Base-by-base conservation (phyloP, 2,113 vertebrate genomes). In the Pseudorectes ferrugineus region DNA sequence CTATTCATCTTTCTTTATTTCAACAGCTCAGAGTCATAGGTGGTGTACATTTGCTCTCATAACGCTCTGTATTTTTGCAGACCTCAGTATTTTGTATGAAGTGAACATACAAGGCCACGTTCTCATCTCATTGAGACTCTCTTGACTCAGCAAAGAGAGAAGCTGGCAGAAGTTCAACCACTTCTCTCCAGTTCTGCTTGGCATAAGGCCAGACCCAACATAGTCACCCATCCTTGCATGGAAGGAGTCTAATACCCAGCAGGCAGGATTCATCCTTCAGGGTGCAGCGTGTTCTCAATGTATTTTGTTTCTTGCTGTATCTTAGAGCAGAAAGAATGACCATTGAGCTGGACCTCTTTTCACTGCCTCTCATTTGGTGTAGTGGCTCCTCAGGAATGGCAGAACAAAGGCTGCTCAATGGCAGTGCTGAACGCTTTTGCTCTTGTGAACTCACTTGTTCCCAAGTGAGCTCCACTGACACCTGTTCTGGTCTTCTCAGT, bases 101-200 rank as follows among this genome's bases (percentile, higher is more conserved):
- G 33, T 71, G 76, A 93, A 82, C 66, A 52, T 19, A 65, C 25
- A 67, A 87, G 66, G 73, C 74, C 70, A 66, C 0, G 0, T 92
- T 95, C 49, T 92, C 23, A 49, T 89, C 59, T 58, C 20, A 24
- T 5, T 72, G 85, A 91, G 66, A 68, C 66, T 75, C 45, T 82
- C 89, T 92, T 92, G 89, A 94, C 87, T 95, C 91, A 95, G 81
- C 77, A 94, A 52, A 93, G 67, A 70, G 55, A 62, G 48, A 91
- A 38, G 16, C 9, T 95, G 91, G 73, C 84, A 68, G 74, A 89
- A 68, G 33, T 77, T 66, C 84, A 95, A 21, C 35, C 35, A 35
- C 46, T 88, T 88, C 28, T 65, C 45, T 71, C 33, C 42, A 40
- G 43, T 79, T 63, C 77, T 76, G 40, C 66, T 62, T 89, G 67